Evolutionary conservation across 1,140 invertebrate species (phyloP).

Genomic region (Choristoneura fumiferana): DNA sequence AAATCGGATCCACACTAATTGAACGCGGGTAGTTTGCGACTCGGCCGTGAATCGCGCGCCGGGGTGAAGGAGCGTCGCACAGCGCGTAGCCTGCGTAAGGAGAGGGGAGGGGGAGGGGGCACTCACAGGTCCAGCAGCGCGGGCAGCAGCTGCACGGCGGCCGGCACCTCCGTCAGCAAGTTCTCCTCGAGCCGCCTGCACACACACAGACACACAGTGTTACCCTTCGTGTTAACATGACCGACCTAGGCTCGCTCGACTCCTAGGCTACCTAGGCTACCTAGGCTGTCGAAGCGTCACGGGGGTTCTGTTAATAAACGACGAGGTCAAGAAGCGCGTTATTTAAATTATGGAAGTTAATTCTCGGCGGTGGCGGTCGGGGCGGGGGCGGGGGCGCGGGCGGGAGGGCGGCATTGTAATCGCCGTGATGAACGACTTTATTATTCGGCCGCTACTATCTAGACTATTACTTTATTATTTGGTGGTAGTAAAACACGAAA

Average conservation of each 20-base stretch:
- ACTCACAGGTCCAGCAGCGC: conserved; percentile 67
- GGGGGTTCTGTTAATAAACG: not conserved
- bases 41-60: too few relatives aligned
- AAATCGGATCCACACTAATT: too few relatives aligned
- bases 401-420: not conserved
- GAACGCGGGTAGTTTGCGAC: too few relatives aligned
- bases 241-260: too few relatives aligned
- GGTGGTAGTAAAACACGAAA: too few relatives aligned
- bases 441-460: conserved; percentile 16
- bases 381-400: not conserved
- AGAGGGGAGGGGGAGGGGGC: too few relatives aligned
- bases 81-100: too few relatives aligned
- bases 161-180: conserved; percentile 56
- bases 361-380: not conserved
- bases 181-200: conserved; percentile 67
- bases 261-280: too few relatives aligned
- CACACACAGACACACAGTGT: conserved; percentile 19
- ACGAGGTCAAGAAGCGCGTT: conserved; percentile 7
- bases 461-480: too few relatives aligned
- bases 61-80: too few relatives aligned
- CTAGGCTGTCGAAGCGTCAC: not conserved
- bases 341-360: conserved; percentile 10
- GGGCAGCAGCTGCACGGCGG: conserved; percentile 55
- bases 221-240: too few relatives aligned
- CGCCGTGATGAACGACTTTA: conserved; percentile 13